These are phyloP conservation scores for Eumacrocentrus americanus DNA, from an alignment of 2,888 invertebrate species.

Conservation along the genomic window DNA sequence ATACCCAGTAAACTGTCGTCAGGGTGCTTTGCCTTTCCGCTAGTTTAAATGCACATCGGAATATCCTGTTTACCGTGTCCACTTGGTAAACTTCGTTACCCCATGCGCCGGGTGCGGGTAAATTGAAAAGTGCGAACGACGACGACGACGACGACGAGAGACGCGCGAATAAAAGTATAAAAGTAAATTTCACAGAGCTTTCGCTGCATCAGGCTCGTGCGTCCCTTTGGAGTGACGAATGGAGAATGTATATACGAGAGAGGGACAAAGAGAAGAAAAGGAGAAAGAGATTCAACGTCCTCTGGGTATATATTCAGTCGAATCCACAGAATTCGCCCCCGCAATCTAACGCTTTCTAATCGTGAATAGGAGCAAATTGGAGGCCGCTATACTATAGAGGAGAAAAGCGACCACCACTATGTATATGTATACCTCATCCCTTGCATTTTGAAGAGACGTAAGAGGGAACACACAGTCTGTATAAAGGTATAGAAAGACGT, in stretches of 20 bases:
- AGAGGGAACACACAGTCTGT: not conserved
- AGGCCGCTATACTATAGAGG: conserved; percentile 30
- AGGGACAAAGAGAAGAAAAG: conserved; percentile 6
- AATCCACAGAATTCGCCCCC: conserved; percentile 24
- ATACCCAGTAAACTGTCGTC: conserved; percentile 19
- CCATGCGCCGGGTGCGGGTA: conserved; percentile 20
- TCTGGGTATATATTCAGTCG: too few relatives aligned
- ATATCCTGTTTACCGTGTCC: conserved; percentile 40
- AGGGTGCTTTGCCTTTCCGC: conserved; percentile 25
- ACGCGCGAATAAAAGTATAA: conserved; percentile 19
- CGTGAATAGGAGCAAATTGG: conserved; percentile 43
- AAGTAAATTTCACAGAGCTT: conserved; percentile 11
- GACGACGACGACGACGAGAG: too few relatives aligned
- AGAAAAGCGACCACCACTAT: conserved; percentile 27
- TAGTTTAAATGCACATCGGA: conserved; percentile 40
- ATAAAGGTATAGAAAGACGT: conserved; percentile 14
- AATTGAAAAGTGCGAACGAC: conserved; percentile 36
- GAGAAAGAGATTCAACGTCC: conserved; percentile 15
- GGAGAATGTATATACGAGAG: conserved; percentile 15
- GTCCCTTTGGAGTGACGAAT: conserved; percentile 14
- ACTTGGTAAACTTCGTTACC: conserved; percentile 28
- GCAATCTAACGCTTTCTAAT: conserved; percentile 41
- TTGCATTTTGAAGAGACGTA: conserved; percentile 1
- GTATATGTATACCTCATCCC: not conserved
- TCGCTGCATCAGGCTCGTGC: conserved; percentile 11